A percentile compares a stretch with the other conserved stretches of the same genome.
phyloP scores from a whole-genome alignment of 2,888 invertebrate species.

The Miltochrista miniata region DNA sequence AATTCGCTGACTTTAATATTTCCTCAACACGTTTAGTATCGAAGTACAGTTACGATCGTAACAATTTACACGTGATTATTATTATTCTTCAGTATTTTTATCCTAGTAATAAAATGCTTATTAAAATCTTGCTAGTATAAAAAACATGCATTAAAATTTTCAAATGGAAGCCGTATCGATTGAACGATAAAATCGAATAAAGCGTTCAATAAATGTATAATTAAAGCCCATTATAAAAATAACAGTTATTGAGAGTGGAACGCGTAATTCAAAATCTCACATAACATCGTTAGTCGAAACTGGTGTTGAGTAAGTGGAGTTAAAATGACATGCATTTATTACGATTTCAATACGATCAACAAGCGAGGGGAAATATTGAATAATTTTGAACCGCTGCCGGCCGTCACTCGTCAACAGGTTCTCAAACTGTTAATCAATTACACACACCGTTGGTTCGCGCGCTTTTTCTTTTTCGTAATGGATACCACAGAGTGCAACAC shows the following conservation, averaged over 20 bases:
- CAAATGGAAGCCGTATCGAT: conserved; percentile 42
- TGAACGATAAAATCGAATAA: conserved; percentile 44
- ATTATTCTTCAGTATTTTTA: conserved; percentile 33
- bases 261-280: conserved; percentile 37
- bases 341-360: conserved; percentile 55
- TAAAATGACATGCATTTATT: conserved; percentile 56
- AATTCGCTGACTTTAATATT: conserved; percentile 47
- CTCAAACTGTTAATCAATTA: conserved; percentile 80
- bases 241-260: conserved; percentile 24
- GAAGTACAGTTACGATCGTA: conserved; percentile 38
- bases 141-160: conserved; percentile 38
- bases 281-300: conserved; percentile 25
- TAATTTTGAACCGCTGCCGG: conserved; percentile 30
- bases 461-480: conserved; percentile 76
- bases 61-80: conserved; percentile 41
- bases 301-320: conserved; percentile 32
- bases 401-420: conserved; percentile 58
- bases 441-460: conserved; percentile 69
- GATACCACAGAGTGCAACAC: conserved; percentile 62
- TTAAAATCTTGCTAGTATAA: conserved; percentile 55
- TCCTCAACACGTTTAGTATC: conserved; percentile 44
- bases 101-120: conserved; percentile 42
- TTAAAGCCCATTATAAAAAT: conserved; percentile 49
- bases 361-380: conserved; percentile 35
- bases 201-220: conserved; percentile 51